These are phyloP conservation scores for Sigmodon hispidus DNA, from an alignment of 2,113 vertebrate species.

Conservation along the genomic window DNA sequence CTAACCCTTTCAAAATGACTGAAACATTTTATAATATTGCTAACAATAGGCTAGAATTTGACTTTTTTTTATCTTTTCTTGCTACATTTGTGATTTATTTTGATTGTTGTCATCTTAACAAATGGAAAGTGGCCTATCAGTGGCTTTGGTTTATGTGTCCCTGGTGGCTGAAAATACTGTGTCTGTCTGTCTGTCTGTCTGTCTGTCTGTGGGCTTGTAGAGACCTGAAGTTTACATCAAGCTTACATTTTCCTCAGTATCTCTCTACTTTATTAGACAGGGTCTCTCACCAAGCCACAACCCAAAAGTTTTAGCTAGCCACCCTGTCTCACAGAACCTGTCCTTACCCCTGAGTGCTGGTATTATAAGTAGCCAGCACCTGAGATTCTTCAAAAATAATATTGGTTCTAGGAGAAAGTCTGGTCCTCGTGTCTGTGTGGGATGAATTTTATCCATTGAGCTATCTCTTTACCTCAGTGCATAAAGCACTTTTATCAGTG, in stretches of 20 bases:
- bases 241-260: not conserved
- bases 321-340: not conserved
- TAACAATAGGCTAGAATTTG: not conserved
- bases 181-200: not conserved
- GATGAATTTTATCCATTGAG: not conserved
- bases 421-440: no score
- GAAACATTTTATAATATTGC: not conserved
- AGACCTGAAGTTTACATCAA: not conserved
- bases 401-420: not conserved
- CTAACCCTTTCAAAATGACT: not conserved
- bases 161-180: no score
- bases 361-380: not conserved
- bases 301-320: not conserved
- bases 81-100: no score
- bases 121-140: rapidly evolving
- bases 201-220: not conserved
- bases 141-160: not conserved
- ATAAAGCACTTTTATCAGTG: not conserved
- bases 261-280: not conserved
- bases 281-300: not conserved
- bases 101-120: not conserved
- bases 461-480: not conserved
- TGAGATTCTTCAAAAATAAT: not conserved
- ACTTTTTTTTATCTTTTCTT: not conserved
- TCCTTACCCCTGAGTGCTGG: not conserved